phyloP scores from a whole-genome alignment of 2,888 invertebrate species.

The Tinea semifulvella region DNA sequence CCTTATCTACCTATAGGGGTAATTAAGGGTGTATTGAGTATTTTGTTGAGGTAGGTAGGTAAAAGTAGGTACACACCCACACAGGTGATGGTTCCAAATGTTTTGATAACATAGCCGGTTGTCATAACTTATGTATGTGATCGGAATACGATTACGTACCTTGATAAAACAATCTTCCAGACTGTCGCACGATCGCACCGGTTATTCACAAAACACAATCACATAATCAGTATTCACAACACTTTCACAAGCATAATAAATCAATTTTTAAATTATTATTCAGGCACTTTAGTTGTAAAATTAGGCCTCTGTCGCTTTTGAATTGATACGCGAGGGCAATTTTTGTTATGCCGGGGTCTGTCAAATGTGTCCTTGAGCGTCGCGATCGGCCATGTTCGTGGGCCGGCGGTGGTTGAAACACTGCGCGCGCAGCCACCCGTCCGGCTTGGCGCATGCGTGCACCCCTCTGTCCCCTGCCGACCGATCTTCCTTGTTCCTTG shows the following conservation, averaged over 20 bases:
- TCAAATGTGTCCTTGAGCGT: slow-evolving; percentile 53
- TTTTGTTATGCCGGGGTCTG: slow-evolving; percentile 42
- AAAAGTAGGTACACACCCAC: no score
- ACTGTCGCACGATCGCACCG: not conserved
- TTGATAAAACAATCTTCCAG: not conserved
- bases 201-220: slow-evolving; percentile 1
- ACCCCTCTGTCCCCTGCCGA: slow-evolving; percentile 34
- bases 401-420: slow-evolving; percentile 38
- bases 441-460: slow-evolving; percentile 41
- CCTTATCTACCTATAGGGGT: no score
- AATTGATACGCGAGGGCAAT: slow-evolving; percentile 9
- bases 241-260: not conserved
- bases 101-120: no score
- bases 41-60: no score
- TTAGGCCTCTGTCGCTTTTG: not conserved
- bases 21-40: no score
- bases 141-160: no score
- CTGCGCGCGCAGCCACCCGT: slow-evolving; percentile 49
- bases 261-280: no score
- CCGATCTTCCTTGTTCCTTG: slow-evolving; percentile 26
- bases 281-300: not conserved
- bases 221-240: not conserved
- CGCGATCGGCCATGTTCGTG: slow-evolving; percentile 50
- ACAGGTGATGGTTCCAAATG: no score
- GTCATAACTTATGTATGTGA: no score